Evolutionary conservation across 2,888 invertebrate species (phyloP).

Genomic region (Cheilosia scutellata): DNA sequence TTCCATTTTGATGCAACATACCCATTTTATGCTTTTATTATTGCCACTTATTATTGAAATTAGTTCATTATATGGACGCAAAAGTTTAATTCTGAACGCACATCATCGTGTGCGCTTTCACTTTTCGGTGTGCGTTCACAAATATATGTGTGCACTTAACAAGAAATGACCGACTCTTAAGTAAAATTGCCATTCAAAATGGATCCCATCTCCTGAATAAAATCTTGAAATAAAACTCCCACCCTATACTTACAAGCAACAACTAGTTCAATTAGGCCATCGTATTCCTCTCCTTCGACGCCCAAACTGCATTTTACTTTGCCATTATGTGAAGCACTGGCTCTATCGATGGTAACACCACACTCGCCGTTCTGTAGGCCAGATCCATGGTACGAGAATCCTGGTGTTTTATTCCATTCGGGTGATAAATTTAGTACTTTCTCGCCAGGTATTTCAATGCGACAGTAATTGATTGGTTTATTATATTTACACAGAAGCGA

Average conservation of each 20-base stretch:
- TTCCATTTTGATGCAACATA: too few species aligned
- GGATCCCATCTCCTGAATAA: neutral
- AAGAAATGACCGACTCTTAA: neutral
- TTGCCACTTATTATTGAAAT: too few species aligned
- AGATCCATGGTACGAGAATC: conserved; percentile 85
- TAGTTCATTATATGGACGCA: too few species aligned
- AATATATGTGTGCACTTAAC: too few species aligned
- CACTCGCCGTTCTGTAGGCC: conserved; percentile 88
- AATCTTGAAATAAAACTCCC: neutral
- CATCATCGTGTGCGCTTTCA: too few species aligned
- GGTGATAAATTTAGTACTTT: conserved; percentile 85
- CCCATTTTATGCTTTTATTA: too few species aligned
- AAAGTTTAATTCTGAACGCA: too few species aligned
- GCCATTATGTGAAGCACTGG: conserved; percentile 89
- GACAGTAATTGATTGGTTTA: conserved; percentile 81
- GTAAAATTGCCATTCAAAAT: neutral
- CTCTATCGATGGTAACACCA: conserved; percentile 88
- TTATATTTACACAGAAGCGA: conserved; percentile 82
- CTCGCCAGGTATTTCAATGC: conserved; percentile 85
- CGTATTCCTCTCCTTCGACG: conserved; percentile 86
- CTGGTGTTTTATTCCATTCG: conserved; percentile 83
- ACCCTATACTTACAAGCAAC: conserved; percentile 89
- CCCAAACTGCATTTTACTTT: conserved; percentile 88
- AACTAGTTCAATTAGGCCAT: conserved; percentile 87
- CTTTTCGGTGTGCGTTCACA: too few species aligned